phyloP scores from a whole-genome alignment of 2,113 vertebrate species.

The Mirounga angustirostris region DNA sequence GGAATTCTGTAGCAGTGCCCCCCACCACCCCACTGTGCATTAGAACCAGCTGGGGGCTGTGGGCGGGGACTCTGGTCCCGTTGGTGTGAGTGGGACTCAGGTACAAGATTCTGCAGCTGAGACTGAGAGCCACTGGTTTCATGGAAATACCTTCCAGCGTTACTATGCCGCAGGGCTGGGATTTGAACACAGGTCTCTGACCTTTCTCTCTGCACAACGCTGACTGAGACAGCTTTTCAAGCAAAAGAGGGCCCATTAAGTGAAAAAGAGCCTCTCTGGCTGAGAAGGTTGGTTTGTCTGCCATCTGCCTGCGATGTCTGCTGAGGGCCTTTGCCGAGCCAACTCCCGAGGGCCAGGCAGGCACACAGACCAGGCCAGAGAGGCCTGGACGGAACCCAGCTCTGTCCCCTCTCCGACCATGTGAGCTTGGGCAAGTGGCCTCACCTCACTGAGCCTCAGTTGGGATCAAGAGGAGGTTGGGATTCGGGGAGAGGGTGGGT shows the following conservation, averaged over 20 bases:
- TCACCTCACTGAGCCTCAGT: background rate
- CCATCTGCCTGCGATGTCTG: background rate
- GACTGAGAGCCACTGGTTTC: background rate
- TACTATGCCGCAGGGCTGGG: background rate
- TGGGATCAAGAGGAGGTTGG: background rate
- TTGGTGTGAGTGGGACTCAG: background rate
- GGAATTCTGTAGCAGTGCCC: background rate
- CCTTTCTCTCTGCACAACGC: background rate
- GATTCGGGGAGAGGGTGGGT: background rate
- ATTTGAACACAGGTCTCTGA: conserved; percentile 23
- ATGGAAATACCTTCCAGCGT: background rate
- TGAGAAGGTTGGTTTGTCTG: background rate
- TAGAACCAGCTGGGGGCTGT: too few relatives aligned
- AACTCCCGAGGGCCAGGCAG: background rate
- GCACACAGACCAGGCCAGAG: background rate
- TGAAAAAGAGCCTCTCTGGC: background rate
- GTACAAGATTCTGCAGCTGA: background rate
- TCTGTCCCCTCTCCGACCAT: background rate
- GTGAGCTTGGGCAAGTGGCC: background rate
- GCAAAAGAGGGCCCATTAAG: background rate
- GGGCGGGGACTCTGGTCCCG: background rate
- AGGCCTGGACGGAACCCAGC: background rate
- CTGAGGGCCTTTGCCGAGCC: background rate
- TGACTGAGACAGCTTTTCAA: background rate
- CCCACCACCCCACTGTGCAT: too few relatives aligned